phyloP scores from a whole-genome alignment of 2,888 invertebrate genomes.

The Oegoconia quadripuncta region DNA sequence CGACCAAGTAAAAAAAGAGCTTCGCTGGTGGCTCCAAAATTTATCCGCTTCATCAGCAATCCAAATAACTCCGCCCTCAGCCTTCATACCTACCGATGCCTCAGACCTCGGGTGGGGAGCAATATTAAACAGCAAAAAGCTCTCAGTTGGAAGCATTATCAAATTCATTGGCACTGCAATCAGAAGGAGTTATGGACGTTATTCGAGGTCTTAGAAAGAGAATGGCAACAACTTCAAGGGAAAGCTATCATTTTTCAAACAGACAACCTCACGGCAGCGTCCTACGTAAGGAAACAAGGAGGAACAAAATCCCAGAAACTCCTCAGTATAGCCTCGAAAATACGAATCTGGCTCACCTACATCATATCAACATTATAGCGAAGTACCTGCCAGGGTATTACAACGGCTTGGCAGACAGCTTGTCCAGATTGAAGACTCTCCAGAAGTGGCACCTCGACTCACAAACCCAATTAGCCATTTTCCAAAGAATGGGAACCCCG shows the following conservation, averaged over 20 bases:
- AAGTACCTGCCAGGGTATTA: background rate
- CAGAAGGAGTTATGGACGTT: background rate
- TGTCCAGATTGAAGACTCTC: background rate
- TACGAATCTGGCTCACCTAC: too few relatives aligned
- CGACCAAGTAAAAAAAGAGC: background rate
- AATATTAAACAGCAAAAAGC: too few relatives aligned
- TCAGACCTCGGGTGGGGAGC: background rate
- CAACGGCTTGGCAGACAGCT: background rate
- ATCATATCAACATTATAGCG: too few relatives aligned
- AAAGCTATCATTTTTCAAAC: background rate
- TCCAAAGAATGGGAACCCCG: slow-evolving; percentile 8
- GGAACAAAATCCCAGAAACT: too few relatives aligned
- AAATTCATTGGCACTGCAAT: background rate
- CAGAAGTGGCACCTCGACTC: slow-evolving; percentile 8
- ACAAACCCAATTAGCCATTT: background rate
- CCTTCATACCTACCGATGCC: background rate
- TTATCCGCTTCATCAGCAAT: background rate
- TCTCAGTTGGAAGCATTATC: background rate
- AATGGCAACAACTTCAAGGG: background rate
- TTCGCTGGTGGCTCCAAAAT: background rate
- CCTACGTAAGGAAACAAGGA: too few relatives aligned
- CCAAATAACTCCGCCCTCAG: background rate
- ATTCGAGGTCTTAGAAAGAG: background rate
- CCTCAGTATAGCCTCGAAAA: too few relatives aligned
- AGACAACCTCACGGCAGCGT: background rate